Evolutionary conservation across 2,888 invertebrate genomes (phyloP), one percentile per base, ranked within the genome.

Genomic region (Melanotus villosus): DNA sequence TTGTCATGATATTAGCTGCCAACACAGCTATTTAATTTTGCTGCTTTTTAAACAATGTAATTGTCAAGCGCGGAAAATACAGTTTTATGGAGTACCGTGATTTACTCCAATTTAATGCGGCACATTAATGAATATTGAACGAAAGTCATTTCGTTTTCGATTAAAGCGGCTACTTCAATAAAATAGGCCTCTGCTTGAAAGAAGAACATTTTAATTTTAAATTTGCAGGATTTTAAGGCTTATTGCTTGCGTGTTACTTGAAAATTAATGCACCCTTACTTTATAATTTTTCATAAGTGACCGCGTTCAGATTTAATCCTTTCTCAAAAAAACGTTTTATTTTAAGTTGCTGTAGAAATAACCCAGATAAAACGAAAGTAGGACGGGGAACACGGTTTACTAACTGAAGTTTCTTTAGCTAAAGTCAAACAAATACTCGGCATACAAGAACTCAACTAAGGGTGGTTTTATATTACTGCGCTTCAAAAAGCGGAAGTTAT

Each of bases 391-490:
- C 30, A 12, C 47, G 23, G 47, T 47, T 47, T 47, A 47, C 47
- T 18, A 23, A 23, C n/a, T 23, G 45, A 57, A 65, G 56, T 57
- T 65, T 67, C 67, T 65, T 67, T 71, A 56, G 68, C 65, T 69
- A 63, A 58, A 69, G 69, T 63, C 60, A 59, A 71, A 71, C 68
- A 72, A 71, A 72, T 66, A 58, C 65, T 66, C 63, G 59, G 56
- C 59, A 50, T 70, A 66, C 64, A 69, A 64, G 64, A 69, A 69
- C 69, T 63, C 38, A 52, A 63, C 63, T 52, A 59, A 57, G 62
- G 67, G 66, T 54, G 69, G 72, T 72, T 72, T 72, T 72, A 70
- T 69, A 70, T 72, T 70, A 72, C 72, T 41, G 47, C 62, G 65
- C 65, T 60, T 68, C 65, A 71, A 71, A 57, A 68, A 64, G 43